Percentiles rank a stretch among this genome's conserved stretches.
Evolutionary conservation across 1,140 invertebrate genomes (phyloP).

Genomic region (Drosophila prosaltans): DNA sequence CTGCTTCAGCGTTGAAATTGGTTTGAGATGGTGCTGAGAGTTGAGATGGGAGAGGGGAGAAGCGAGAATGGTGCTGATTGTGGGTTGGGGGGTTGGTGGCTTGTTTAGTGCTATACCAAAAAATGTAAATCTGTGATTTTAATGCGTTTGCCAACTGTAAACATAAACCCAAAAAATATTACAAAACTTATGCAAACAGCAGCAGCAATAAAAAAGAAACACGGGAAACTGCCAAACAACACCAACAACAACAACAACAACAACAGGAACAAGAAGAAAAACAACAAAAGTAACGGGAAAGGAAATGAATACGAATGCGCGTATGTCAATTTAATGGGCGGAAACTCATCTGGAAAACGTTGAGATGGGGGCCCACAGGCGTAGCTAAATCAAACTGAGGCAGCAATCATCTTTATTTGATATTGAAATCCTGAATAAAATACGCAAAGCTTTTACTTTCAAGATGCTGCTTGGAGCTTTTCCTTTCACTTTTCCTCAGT

Average conservation of each 20-base stretch:
- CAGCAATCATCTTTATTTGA: neutral
- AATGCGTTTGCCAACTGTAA: conserved; percentile 81
- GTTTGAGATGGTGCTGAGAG: neutral
- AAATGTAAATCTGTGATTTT: conserved; percentile 83
- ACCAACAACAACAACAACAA: conserved; percentile 17
- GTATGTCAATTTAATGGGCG: conserved; percentile 82
- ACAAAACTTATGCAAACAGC: conserved; percentile 79
- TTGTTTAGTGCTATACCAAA: conserved; percentile 34
- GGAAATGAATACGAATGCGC: conserved; percentile 76
- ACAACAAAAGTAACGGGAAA: conserved; percentile 24
- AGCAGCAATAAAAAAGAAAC: conserved; percentile 61
- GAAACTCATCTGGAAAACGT: conserved; percentile 56
- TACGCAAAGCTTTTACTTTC: no score
- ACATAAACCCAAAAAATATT: conserved; percentile 80
- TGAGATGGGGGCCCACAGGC: neutral
- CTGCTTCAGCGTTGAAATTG: conserved; percentile 5
- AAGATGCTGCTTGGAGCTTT: no score
- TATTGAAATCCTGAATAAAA: neutral
- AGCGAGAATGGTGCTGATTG: neutral
- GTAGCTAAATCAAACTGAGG: neutral
- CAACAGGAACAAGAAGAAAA: conserved; percentile 13
- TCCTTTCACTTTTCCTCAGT: no score
- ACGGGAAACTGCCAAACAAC: conserved; percentile 13
- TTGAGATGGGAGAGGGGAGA: no score
- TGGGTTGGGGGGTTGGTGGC: neutral